Conservation (phyloP, 2,888 invertebrate species). For the Aleiodes alternator region DNA sequence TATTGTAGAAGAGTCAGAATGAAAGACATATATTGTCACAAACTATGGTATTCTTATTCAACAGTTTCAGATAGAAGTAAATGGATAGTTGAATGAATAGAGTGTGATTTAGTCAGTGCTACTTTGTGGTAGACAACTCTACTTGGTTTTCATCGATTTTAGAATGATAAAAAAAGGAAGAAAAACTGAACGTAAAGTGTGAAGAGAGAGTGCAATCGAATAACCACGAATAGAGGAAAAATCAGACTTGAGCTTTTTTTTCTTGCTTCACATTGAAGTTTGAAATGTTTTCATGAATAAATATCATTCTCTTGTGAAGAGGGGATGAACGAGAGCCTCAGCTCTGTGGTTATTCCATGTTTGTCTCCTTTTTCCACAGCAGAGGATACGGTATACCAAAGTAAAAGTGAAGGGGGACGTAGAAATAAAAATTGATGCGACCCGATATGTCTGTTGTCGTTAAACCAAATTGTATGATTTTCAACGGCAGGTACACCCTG, state of each 20-base stretch:
- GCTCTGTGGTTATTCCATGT: background rate
- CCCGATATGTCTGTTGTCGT: constrained; percentile 2
- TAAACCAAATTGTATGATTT: constrained; percentile 49
- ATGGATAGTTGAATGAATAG: constrained; percentile 26
- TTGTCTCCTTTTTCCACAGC: background rate
- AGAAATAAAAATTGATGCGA: constrained; percentile 27
- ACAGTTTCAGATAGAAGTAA: constrained; percentile 24
- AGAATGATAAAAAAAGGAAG: constrained; percentile 10
- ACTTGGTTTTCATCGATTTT: constrained; percentile 16
- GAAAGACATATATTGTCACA: constrained; percentile 21
- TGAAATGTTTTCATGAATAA: constrained; percentile 71
- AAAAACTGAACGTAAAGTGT: constrained; percentile 1
- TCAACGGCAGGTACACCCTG: constrained; percentile 46
- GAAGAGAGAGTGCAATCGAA: constrained; percentile 22
- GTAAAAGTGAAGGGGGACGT: background rate
- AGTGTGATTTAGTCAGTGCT: constrained; percentile 29
- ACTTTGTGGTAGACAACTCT: constrained; percentile 4
- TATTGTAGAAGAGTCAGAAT: constrained; percentile 28
- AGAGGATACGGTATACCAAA: background rate
- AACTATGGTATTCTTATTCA: constrained; percentile 22
- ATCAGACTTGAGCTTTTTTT: constrained; percentile 54
- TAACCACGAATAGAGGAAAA: constrained; percentile 17
- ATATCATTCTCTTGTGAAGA: constrained; percentile 53
- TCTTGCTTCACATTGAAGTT: constrained; percentile 60
- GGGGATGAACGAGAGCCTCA: background rate